These are phyloP conservation scores for Ectropis grisescens DNA, from an alignment of 1,140 invertebrate genomes.

Conservation along the genomic window DNA sequence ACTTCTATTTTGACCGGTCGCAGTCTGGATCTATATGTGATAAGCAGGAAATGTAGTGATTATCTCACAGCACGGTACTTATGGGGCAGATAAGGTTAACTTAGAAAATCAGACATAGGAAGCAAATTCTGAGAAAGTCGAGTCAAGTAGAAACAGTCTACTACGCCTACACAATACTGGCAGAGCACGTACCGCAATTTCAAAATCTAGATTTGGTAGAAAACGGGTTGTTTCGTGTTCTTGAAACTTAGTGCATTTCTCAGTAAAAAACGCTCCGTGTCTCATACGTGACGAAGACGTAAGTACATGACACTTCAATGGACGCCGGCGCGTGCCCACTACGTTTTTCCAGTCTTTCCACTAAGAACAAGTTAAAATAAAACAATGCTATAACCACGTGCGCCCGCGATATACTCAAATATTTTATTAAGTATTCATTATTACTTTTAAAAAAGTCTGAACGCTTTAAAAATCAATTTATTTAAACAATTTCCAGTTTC, in stretches of 20 bases:
- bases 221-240: slow-evolving; percentile 15
- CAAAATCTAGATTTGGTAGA: slow-evolving; percentile 27
- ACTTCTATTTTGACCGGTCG: no score
- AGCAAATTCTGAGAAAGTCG: no score
- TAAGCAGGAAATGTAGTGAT: no score
- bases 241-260: slow-evolving; percentile 22
- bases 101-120: no score
- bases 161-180: slow-evolving; percentile 13
- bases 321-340: slow-evolving; percentile 12
- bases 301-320: slow-evolving; percentile 20
- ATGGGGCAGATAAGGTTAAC: no score
- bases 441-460: no score
- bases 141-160: slow-evolving; percentile 3
- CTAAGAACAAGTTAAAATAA: neutral
- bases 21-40: no score
- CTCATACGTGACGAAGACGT: slow-evolving; percentile 21
- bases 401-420: no score
- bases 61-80: no score
- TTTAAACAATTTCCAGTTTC: no score
- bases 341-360: slow-evolving; percentile 27
- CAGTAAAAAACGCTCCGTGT: slow-evolving; percentile 15
- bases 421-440: no score
- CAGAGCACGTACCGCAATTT: slow-evolving; percentile 27
- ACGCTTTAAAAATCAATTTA: slow-evolving; percentile 21
- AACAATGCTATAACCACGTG: no score